Conservation (phyloP, 2,888 invertebrate species). For the Thymelicus lineola region DNA sequence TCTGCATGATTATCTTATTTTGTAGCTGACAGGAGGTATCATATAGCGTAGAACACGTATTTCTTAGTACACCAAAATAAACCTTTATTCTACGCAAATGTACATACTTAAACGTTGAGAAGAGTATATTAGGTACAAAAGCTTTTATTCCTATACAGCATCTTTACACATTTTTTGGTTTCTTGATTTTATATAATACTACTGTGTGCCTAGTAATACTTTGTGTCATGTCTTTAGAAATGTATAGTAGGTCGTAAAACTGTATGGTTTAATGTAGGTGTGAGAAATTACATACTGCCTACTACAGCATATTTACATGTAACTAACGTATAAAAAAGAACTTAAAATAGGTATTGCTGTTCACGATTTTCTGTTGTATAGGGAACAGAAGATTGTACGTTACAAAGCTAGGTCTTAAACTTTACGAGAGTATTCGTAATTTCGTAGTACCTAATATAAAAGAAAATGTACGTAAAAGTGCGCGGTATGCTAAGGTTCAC, state of each 20-base stretch:
- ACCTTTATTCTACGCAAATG: no score
- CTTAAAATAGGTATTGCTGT: constrained; percentile 11
- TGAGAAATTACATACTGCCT: background rate
- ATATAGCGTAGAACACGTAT: background rate
- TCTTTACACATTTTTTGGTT: no score
- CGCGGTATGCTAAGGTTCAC: constrained; percentile 45
- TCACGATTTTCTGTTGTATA: constrained; percentile 11
- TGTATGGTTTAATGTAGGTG: background rate
- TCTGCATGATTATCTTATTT: no score
- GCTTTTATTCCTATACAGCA: no score
- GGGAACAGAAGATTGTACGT: constrained; percentile 17
- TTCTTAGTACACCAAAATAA: no score
- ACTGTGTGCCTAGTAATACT: no score
- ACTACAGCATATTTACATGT: background rate
- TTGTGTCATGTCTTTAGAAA: no score
- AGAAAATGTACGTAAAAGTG: constrained; percentile 22
- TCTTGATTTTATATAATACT: no score
- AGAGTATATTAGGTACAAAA: no score
- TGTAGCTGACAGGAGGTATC: no score
- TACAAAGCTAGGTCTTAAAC: constrained; percentile 15
- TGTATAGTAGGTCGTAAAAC: background rate
- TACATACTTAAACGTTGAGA: no score
- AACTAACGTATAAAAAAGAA: background rate
- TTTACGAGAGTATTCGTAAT: constrained; percentile 16
- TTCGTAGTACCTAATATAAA: constrained; percentile 5